Evolutionary conservation across 2,797 vertebrate species (phyloP), one percentile per base, ranked within the genome.

Genomic region (Hozukius guyotensis): DNA sequence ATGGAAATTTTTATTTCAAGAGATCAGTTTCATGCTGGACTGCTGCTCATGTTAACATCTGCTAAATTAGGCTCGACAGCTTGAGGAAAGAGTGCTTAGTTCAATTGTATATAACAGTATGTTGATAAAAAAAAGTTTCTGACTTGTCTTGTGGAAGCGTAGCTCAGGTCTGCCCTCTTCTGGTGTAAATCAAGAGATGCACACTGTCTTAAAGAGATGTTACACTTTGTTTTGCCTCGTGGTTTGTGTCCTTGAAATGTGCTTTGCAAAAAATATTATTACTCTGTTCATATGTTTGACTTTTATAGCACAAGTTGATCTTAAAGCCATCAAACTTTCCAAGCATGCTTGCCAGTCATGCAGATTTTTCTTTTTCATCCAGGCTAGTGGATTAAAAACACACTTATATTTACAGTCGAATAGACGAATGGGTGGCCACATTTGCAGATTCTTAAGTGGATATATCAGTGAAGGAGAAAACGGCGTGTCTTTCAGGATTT

Each of bases 131-230:
- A 6, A 59, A 42, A 29, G 20, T 56, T 67, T 59, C 24, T 20
- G 36, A n/a, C 8, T 20, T 16, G 3, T 34, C 6, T 0, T 7
- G 5, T 66, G 14, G 38, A 25, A 55, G 53, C 9, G 29, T 31
- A 25, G 75, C 78, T 5, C 88, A 76, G 38, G n/a, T 49, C 88
- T 92, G 91, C 92, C 94, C 90, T 90, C 94, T 95, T 8, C 59
- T 94, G 95, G 90, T 76, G 25, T 0, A 36, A 83, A 42, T 8
- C 0, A 11, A 18, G 57, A 77, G 25, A 66, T 71, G 74, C 87
- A 80, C 59, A 3, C 6, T 36, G 29, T 29, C 60, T 24, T 8
- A n/a, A 25, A 55, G 13, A 57, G 34, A 60, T 38, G 46, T n/a
- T 8, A 8, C 22, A 53, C 25, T 64, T 38, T 27, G 38, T 16